Base-by-base conservation (phyloP, 2,888 invertebrate genomes). In the Cosmia pyralina region DNA sequence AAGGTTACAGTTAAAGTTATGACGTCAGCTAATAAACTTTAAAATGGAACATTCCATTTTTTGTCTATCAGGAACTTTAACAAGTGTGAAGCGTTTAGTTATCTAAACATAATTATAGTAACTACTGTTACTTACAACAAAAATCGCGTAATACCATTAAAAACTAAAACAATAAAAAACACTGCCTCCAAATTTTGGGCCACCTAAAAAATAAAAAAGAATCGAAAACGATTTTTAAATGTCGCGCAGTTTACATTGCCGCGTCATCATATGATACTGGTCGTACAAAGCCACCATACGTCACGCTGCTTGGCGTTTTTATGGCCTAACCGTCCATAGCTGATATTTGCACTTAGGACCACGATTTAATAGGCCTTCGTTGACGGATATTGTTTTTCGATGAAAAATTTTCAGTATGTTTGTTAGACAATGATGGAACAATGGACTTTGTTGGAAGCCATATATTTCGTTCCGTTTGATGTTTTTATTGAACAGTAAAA, bases 271-370 rank as follows among this genome's bases (percentile, higher is more conserved):
- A 73, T 70, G 85, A 85, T 82, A 85, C 72, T 66, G 70, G 65
- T 81, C 79, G 69, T 75, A 77, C 74, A 60, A 70, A 84, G 80
- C 77, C 68, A 81, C 82, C 84, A 85, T 90, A 82, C 83, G 82
- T 90, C 87, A 90, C 84, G 81, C 57, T 55, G 63, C 65, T 59
- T 86, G 85, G 86, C 84, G 77, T 87, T 88, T 90, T 90, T 88
- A 90, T 86, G 72, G 86, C 81, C 66, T 50, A 80, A 78, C 71
- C 71, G 76, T 81, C 83, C 74, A 87, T 79, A 57, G 82, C 63
- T 72, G 82, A 87, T 87, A 82, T 86, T 87, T 86, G 80, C 77
- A 85, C 82, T 85, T 85, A 85, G 79, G 72, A 64, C 74, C 75
- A 82, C 81, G 83, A 83, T 85, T 85, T 84, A 81, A 85, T 80